Evolutionary conservation across 1,140 invertebrate genomes (phyloP).

Genomic region (Zaprionus kolodkinae): DNA sequence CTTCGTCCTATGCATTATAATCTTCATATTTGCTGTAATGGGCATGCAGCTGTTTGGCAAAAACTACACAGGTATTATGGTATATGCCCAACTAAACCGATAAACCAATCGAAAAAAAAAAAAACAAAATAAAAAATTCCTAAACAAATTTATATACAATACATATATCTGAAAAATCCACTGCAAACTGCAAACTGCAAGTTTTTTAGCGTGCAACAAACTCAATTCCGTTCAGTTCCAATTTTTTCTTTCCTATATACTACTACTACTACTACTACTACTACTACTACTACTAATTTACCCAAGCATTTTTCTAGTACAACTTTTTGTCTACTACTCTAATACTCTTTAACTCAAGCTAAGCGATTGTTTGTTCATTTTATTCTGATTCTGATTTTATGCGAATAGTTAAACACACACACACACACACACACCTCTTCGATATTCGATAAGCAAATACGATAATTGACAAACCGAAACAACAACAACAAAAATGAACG

Average conservation of each 20-base stretch:
- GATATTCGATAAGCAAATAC: constrained; percentile 27
- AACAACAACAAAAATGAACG: constrained; percentile 13
- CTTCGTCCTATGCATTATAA: constrained; percentile 98
- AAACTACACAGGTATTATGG: constrained; percentile 91
- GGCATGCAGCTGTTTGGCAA: constrained; percentile 99
- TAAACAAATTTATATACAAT: not conserved
- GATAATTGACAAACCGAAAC: constrained; percentile 51
- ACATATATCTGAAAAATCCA: constrained; percentile 6
- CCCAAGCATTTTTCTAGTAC: constrained; percentile 40
- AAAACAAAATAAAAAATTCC: not conserved
- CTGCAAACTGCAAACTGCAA: constrained; percentile 48
- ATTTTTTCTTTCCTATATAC: constrained; percentile 55
- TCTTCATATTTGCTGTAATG: constrained; percentile 99
- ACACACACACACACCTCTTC: not conserved
- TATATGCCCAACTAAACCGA: constrained; percentile 50
- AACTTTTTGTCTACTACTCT: constrained; percentile 38
- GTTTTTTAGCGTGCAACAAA: constrained; percentile 69
- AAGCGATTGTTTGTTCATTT: constrained; percentile 8
- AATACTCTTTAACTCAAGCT: constrained; percentile 22
- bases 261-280: constrained; percentile 18
- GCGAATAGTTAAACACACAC: constrained; percentile 26
- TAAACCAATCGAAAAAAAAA: not conserved
- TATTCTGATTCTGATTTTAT: constrained; percentile 15
- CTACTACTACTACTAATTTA: constrained; percentile 31
- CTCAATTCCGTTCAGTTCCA: not conserved